Percentiles rank a stretch among this genome's conserved stretches.
Evolutionary conservation across 2,113 vertebrate genomes (phyloP).

Genomic region (Acrocephalus arundinaceus): DNA sequence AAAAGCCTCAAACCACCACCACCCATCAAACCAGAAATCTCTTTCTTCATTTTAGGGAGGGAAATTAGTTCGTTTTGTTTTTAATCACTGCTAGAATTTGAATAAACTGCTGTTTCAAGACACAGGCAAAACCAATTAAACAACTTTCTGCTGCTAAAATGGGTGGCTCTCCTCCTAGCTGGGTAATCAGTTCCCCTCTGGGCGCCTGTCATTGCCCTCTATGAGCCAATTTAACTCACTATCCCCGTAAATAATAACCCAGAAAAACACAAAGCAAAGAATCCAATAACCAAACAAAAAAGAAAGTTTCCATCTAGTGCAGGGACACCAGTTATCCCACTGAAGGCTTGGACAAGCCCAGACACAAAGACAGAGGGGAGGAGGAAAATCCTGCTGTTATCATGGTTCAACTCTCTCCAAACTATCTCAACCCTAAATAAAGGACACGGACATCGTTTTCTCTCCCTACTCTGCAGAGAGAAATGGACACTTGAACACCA

Average conservation of each 20-base stretch:
- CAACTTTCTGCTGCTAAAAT: not conserved
- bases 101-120: not conserved
- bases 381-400: not conserved
- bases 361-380: not conserved
- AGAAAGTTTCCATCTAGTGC: not conserved
- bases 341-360: not conserved
- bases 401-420: not conserved
- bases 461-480: not conserved
- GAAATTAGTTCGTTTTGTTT: not conserved
- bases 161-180: not conserved
- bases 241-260: not conserved
- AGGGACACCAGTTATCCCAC: not conserved
- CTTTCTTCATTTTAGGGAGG: not conserved
- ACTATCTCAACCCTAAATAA: not conserved
- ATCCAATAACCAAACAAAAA: not conserved
- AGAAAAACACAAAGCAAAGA: not conserved
- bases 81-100: not conserved
- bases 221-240: not conserved
- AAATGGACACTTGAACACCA: not conserved
- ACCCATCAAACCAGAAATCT: not conserved
- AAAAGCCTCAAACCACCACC: not conserved
- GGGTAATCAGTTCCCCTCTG: not conserved
- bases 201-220: not conserved
- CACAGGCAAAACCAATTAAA: not conserved
- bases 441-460: fast-evolving